phyloP scores from a whole-genome alignment of 2,888 invertebrate genomes.

The Tenthredo mesomela region DNA sequence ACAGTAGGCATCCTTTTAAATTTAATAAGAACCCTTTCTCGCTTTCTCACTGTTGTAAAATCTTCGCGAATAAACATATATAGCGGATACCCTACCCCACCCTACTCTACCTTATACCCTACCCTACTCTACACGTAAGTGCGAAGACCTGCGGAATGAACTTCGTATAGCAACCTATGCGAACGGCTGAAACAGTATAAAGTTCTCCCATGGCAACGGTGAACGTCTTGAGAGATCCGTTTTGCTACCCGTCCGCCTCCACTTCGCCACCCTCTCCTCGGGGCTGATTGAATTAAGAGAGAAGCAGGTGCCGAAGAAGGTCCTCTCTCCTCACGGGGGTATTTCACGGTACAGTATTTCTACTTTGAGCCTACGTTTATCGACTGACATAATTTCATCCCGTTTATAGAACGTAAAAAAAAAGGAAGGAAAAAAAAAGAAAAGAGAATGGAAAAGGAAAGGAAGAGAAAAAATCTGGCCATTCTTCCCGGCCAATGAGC shows the following conservation, averaged over 20 bases:
- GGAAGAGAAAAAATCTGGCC: not conserved
- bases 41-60: slow-evolving; percentile 1
- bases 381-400: slow-evolving; percentile 29
- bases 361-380: slow-evolving; percentile 2
- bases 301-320: slow-evolving; percentile 56
- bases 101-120: not conserved
- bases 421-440: not conserved
- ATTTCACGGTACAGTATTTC: slow-evolving; percentile 20
- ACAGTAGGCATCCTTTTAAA: slow-evolving; percentile 35
- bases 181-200: slow-evolving; percentile 31
- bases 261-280: slow-evolving; percentile 26
- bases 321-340: slow-evolving; percentile 26
- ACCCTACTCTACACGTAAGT: not conserved
- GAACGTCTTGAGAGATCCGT: slow-evolving; percentile 37
- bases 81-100: slow-evolving; percentile 3
- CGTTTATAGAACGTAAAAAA: not conserved
- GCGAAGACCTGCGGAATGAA: slow-evolving; percentile 28
- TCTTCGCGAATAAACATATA: slow-evolving; percentile 25
- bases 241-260: slow-evolving; percentile 23
- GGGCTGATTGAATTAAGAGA: slow-evolving; percentile 55
- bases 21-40: slow-evolving; percentile 22
- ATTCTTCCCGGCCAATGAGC: slow-evolving; percentile 9
- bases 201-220: slow-evolving; percentile 37
- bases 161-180: slow-evolving; percentile 28
- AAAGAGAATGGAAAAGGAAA: not conserved